Base-by-base conservation (phyloP, 2,888 invertebrate genomes). In the Encarsia formosa region DNA sequence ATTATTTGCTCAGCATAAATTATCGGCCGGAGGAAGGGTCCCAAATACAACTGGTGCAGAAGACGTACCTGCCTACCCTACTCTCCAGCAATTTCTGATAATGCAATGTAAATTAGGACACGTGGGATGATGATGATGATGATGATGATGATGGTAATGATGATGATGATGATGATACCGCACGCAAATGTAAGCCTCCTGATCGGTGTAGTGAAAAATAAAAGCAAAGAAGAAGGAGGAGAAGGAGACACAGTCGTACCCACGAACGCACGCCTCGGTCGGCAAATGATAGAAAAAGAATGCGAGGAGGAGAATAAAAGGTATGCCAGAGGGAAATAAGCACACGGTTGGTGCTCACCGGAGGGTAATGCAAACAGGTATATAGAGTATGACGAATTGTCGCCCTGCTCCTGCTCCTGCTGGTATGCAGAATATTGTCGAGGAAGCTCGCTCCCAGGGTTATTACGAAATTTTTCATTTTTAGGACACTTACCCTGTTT, bases 31-130 rank as follows among this genome's bases (percentile, higher is more conserved):
- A 42, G 50, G 24, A 40, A 46, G 46, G 20, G 29, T 46, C 15
- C 42, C 26, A n/a, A n/a, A n/a, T n/a, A n/a, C n/a, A n/a, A n/a
- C 42, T 15, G 24, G 15, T 20, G 18, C n/a, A n/a, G 5, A 34
- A n/a, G 15, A 29, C 29, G 13, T 29, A 29, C 8, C 13, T 29
- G 29, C 29, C 29, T 29, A 8, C 13, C 29, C 29, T 29, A 8
- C 29, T 29, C 34, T 34, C 34, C n/a, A n/a, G 15, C 16, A 34
- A 11, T 34, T 34, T 5, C 37, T n/a, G 48, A 48, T 52, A 55
- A 44, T 48, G 44, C 38, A 41, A 44, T 44, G 48, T 48, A 43
- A 55, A 51, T 51, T 55, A 39, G 40, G 41, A 31, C 44, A 44
- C 39, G 50, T 39, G 46, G 44, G 41, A 49, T 32, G 41, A 41